A percentile compares a stretch with the other conserved stretches of the same genome.
These are phyloP conservation scores for Eclectus roratus DNA, from an alignment of 2,113 vertebrate genomes.

Conservation along the genomic window DNA sequence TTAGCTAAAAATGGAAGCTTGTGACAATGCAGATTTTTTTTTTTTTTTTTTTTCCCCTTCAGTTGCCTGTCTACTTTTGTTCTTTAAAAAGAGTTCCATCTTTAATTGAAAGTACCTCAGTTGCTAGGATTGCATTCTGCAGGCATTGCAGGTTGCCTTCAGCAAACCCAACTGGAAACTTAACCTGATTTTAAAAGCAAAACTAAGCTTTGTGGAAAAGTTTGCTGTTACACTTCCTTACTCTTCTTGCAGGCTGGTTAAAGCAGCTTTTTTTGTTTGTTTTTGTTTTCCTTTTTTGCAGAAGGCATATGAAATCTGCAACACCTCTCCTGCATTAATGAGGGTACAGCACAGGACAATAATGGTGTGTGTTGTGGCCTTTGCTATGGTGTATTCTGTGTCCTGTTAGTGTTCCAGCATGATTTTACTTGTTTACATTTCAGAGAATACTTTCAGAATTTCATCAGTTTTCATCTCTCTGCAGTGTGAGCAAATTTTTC, in stretches of 20 bases:
- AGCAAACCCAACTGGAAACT: neutral
- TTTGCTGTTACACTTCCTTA: constrained; percentile 10
- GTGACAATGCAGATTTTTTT: neutral
- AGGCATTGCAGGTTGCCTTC: neutral
- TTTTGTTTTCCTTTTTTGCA: constrained; percentile 41
- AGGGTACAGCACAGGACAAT: constrained; percentile 48
- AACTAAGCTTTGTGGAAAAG: neutral
- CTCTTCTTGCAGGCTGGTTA: constrained; percentile 28
- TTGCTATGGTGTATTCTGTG: constrained; percentile 16
- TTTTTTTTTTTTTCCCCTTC: neutral
- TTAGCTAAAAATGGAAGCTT: constrained; percentile 50
- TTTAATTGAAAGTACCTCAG: neutral
- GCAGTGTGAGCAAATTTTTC: neutral
- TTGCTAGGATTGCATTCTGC: neutral
- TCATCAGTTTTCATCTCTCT: neutral
- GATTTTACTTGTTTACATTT: constrained; percentile 22
- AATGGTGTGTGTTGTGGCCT: constrained; percentile 36
- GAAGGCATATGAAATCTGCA: constrained; percentile 48
- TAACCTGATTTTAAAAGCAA: neutral
- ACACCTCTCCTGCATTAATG: constrained; percentile 42
- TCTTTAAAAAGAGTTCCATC: neutral
- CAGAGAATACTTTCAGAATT: constrained; percentile 27
- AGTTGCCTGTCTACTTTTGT: neutral
- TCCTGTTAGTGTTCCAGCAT: constrained; percentile 4
- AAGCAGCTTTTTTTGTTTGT: constrained; percentile 14